phyloP scores from a whole-genome alignment of 2,888 invertebrate genomes.

The Polyommatus iphigenia region DNA sequence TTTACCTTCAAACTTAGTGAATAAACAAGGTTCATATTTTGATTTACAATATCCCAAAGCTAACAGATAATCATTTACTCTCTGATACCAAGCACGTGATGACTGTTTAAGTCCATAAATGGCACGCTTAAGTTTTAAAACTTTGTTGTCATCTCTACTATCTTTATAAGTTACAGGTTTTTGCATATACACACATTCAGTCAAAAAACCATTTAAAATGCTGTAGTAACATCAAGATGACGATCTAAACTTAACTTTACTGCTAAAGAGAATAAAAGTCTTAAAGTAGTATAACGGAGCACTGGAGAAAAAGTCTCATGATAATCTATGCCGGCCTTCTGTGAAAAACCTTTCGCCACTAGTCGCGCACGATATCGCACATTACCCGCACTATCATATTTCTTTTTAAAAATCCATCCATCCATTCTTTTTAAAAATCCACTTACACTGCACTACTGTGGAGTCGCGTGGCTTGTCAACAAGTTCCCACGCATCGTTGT shows the following conservation, averaged over 20 bases:
- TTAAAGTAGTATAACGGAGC: too few species aligned
- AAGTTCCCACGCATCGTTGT: conserved; percentile 36
- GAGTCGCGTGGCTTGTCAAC: conserved; percentile 33
- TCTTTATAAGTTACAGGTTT: background rate
- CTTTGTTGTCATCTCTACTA: background rate
- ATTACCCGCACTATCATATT: background rate
- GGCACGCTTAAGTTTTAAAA: background rate
- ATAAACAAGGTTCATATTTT: conserved; percentile 11
- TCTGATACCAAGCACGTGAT: background rate
- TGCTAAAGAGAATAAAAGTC: too few species aligned
- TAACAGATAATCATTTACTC: background rate
- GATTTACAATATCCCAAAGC: background rate
- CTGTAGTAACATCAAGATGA: too few species aligned
- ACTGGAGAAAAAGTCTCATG: too few species aligned
- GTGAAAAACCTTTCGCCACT: too few species aligned
- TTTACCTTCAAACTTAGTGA: background rate
- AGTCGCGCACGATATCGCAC: too few species aligned
- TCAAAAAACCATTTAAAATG: too few species aligned
- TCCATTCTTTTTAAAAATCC: too few species aligned
- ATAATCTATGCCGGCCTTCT: too few species aligned
- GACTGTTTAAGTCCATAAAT: background rate
- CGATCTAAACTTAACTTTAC: too few species aligned
- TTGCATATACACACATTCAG: background rate
- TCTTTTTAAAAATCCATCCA: too few species aligned
- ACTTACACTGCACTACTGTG: background rate